Conservation (phyloP, 2,888 invertebrate species). For the Iphiclides podalirius region DNA sequence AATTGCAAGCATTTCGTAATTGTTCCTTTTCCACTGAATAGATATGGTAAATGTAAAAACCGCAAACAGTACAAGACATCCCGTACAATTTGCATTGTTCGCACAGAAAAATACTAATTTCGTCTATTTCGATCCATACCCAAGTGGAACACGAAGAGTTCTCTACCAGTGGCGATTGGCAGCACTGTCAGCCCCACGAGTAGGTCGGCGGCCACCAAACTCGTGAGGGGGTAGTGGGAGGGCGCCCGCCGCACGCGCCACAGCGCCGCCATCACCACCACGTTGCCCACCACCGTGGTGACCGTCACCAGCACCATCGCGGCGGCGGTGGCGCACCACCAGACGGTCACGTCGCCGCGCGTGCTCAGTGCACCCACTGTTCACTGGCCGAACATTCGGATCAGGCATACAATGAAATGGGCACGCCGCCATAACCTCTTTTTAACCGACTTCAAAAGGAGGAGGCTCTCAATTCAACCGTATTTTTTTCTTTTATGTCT, state of each 20-base stretch:
- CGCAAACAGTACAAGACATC: no score
- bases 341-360: conserved; percentile 43
- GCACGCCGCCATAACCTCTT: no score
- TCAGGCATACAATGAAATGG: conserved; percentile 7
- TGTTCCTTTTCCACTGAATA: no score
- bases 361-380: conserved; percentile 35
- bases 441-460: no score
- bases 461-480: no score
- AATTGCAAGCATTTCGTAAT: no score
- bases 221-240: conserved; percentile 84
- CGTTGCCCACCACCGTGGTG: conserved; percentile 52
- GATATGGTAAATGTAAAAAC: no score
- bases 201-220: conserved; percentile 83
- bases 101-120: no score
- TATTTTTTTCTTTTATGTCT: no score
- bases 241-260: conserved; percentile 61
- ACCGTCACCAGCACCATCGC: conserved; percentile 44
- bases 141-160: conserved; percentile 73
- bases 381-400: conserved; percentile 16
- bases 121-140: no score
- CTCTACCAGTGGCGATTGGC: conserved; percentile 78
- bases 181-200: conserved; percentile 79
- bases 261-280: conserved; percentile 53
- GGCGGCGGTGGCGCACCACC: conserved; percentile 44
- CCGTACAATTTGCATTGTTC: no score